Percentiles rank a stretch among this genome's conserved stretches.
Conservation (phyloP, 2,888 invertebrate species). For the Cantharis lateralis region DNA sequence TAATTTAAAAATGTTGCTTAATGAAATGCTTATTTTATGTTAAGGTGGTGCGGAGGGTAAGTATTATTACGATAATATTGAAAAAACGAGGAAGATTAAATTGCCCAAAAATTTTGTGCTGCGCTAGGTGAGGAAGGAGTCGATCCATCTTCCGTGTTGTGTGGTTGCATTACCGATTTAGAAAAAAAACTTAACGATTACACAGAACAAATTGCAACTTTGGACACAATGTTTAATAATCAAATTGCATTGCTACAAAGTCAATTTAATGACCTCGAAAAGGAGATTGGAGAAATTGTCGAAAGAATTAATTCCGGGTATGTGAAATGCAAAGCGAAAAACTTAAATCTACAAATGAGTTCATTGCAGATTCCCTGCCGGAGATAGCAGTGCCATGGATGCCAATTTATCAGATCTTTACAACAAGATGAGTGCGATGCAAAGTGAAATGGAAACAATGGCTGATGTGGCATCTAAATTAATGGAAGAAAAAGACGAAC, state of each 20-base stretch:
- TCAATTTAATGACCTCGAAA: constrained; percentile 57
- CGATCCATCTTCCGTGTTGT: not conserved
- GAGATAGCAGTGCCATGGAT: constrained; percentile 36
- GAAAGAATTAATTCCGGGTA: constrained; percentile 43
- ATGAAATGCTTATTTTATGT: not conserved
- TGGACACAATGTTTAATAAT: constrained; percentile 49
- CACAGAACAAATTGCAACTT: constrained; percentile 43
- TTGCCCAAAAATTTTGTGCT: not conserved
- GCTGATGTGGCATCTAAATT: constrained; percentile 54
- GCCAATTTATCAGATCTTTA: constrained; percentile 49
- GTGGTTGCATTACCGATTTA: not conserved
- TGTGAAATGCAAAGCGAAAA: not conserved
- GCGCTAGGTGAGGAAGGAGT: not conserved
- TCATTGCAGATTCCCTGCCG: constrained; percentile 14
- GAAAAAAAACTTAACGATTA: constrained; percentile 43
- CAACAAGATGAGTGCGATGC: constrained; percentile 51
- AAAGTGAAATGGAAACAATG: constrained; percentile 54
- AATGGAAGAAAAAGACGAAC: constrained; percentile 62
- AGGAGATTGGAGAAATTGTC: constrained; percentile 49
- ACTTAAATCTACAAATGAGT: not conserved
- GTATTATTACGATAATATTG: not conserved
- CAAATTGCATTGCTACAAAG: constrained; percentile 59
- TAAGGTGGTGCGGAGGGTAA: not conserved
- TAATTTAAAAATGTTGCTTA: not conserved
- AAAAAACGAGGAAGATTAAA: not conserved